Base-by-base conservation (phyloP, 2,888 invertebrate genomes). In the Agrilus mali region DNA sequence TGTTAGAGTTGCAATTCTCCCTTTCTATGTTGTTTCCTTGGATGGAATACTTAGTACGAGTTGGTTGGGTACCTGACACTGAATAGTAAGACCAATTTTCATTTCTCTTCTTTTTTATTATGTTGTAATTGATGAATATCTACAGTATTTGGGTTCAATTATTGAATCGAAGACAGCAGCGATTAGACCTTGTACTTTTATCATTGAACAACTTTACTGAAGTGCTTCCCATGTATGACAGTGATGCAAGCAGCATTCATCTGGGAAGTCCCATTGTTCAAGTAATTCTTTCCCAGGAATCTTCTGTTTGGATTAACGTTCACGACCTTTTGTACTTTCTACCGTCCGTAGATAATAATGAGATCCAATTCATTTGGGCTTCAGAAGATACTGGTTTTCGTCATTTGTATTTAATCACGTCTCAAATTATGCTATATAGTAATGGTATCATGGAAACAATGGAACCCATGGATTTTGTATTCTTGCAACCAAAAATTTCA, bases 1-100 rank as follows among this genome's bases (percentile, higher is more conserved):
- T 80, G 68, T 75, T 82, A 55, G 86, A 86, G 54, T 68, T 90
- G 50, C 75, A 80, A 38, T 82, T 82, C 58, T 80, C 86, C 0
- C 65, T 92, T n/a, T 74, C 80, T 38, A 78, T 81, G 42, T 74
- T 87, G 47, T 93, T 93, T 63, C 87, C 92, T 0, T 90, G 90
- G 87, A 80, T 87, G 70, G 97, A 98, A 61, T 98, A 98, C 67
- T 73, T 98, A 50, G 89, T 94, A 1, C 70, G 97, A 51, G 89
- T 87, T 12, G 96, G 95, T 0, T 98, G 97, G 96, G 89, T 89
- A 0, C 87, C 90, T 0, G 86, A 90, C 61, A 86, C 89, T 22
- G 78, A 84, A 57, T 83, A 78, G 94, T 94, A 69, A 79, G 84
- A 74, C 43, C n/a, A 35, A n/a, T 35, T 43, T 40, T 36, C 7